These are phyloP conservation scores for Drosophila melanica DNA, from an alignment of 1,140 invertebrate species.

Conservation along the genomic window DNA sequence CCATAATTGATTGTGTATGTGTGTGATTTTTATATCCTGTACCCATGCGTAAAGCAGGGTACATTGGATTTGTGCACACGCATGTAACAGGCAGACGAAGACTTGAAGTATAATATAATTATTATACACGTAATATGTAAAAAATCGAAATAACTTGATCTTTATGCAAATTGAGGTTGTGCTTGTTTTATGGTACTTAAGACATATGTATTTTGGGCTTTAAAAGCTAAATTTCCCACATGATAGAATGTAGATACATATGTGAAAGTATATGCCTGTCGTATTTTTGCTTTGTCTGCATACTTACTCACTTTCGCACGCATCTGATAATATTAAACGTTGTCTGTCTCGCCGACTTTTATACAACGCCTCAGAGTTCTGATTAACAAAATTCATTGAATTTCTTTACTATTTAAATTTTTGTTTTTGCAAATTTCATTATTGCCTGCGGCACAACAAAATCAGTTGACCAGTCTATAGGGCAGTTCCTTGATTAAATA, in stretches of 20 bases:
- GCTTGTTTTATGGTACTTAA: no score
- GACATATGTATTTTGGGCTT: no score
- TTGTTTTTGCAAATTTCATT: neutral
- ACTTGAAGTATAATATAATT: no score
- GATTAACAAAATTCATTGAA: conserved; percentile 7
- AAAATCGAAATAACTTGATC: no score
- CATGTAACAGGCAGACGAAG: no score
- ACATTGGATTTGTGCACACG: neutral
- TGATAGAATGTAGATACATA: no score
- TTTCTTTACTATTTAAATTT: neutral
- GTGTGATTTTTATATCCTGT: neutral
- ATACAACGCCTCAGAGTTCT: conserved; percentile 27
- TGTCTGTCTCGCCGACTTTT: conserved; percentile 7
- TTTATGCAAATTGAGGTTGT: no score
- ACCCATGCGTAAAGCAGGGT: neutral
- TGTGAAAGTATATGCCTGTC: no score
- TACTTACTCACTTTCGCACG: neutral
- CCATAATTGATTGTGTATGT: no score
- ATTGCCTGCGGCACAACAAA: conserved; percentile 1
- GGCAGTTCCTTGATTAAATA: conserved; percentile 1
- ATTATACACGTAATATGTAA: no score
- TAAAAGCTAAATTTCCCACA: no score
- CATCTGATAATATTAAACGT: conserved; percentile 17
- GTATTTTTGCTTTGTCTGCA: conserved; percentile 3
- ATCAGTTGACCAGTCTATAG: conserved; percentile 15